Evolutionary conservation across 1,140 invertebrate genomes (phyloP).

Genomic region (Nasonia longicornis): DNA sequence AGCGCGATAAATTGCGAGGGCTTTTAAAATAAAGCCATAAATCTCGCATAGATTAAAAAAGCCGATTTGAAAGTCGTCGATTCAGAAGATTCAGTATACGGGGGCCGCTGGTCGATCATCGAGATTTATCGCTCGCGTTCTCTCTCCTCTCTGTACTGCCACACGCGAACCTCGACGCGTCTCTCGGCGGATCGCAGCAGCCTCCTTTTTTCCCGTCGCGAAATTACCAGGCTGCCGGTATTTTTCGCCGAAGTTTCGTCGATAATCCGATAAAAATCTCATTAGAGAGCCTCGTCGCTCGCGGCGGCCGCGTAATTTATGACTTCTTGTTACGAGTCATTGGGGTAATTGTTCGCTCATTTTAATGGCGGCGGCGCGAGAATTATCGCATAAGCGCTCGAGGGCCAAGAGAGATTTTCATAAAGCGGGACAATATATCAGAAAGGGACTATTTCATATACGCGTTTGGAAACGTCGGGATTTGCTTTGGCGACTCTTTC

Average conservation of each 20-base stretch:
- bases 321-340: slow-evolving; percentile 49
- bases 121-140: slow-evolving; percentile 38
- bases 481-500: not conserved
- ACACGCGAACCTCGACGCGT: slow-evolving; percentile 45
- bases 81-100: slow-evolving; percentile 38
- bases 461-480: not conserved
- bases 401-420: slow-evolving; percentile 3
- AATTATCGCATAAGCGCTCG: not conserved
- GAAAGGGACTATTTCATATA: not conserved
- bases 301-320: slow-evolving; percentile 32
- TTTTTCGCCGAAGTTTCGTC: slow-evolving; percentile 52
- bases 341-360: slow-evolving; percentile 42
- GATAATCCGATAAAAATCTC: slow-evolving; percentile 62
- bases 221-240: slow-evolving; percentile 40
- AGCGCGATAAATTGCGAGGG: not conserved
- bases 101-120: slow-evolving; percentile 36
- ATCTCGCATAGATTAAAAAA: slow-evolving; percentile 38
- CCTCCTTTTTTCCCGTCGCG: slow-evolving; percentile 34
- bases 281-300: slow-evolving; percentile 51
- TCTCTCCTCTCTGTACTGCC: slow-evolving; percentile 38
- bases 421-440: not conserved
- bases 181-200: slow-evolving; percentile 37
- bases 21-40: slow-evolving; percentile 36
- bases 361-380: slow-evolving; percentile 14
- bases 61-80: slow-evolving; percentile 40